These are phyloP conservation scores for Dipodomys merriami DNA, from an alignment of 2,113 vertebrate species.

Conservation along the genomic window DNA sequence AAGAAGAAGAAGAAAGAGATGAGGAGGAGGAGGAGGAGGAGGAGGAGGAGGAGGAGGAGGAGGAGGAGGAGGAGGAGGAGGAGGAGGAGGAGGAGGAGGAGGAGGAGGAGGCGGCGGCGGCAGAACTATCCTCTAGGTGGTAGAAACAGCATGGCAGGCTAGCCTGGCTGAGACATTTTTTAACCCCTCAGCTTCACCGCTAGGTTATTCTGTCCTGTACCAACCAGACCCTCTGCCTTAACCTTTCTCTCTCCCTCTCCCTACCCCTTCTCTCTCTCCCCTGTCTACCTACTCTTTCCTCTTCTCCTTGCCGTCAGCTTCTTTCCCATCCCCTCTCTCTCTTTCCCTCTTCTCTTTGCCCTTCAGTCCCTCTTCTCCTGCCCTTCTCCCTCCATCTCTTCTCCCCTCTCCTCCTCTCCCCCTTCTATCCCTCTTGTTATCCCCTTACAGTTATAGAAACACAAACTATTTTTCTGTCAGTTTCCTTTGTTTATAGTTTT, in stretches of 20 bases:
- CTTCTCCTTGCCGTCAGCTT: too few relatives aligned
- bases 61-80: too few relatives aligned
- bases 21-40: too few relatives aligned
- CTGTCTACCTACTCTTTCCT: fast-evolving
- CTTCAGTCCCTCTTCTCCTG: background rate
- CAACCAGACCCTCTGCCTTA: background rate
- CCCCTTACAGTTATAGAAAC: background rate
- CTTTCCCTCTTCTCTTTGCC: too few relatives aligned
- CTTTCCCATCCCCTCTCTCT: fast-evolving
- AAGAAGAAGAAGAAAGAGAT: too few relatives aligned
- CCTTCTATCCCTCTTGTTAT: fast-evolving
- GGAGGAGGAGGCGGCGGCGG: too few relatives aligned
- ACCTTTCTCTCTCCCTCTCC: background rate
- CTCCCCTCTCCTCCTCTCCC: fast-evolving
- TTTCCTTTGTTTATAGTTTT: background rate
- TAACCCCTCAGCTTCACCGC: too few relatives aligned
- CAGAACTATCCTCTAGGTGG: too few relatives aligned
- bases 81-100: too few relatives aligned
- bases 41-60: too few relatives aligned
- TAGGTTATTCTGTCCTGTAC: background rate
- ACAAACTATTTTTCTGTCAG: background rate
- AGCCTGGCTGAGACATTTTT: too few relatives aligned
- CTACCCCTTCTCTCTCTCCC: fast-evolving
- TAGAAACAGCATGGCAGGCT: too few relatives aligned
- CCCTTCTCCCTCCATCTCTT: background rate